phyloP scores from a whole-genome alignment of 2,797 vertebrate genomes.

The Peromyscus melanophrys region DNA sequence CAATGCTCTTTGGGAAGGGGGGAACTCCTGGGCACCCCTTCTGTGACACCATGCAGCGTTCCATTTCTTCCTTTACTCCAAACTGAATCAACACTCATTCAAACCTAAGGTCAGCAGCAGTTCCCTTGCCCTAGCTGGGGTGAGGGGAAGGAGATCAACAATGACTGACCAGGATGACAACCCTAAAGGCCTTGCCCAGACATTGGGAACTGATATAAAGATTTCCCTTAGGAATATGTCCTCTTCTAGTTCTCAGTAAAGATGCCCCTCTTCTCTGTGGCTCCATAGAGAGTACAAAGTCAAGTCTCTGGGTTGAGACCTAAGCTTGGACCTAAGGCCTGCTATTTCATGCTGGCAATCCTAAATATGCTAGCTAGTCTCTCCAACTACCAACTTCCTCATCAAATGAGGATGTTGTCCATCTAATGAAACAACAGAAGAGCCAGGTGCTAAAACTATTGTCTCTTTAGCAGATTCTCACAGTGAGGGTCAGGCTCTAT shows the following conservation, averaged over 20 bases:
- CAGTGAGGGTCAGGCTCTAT: neutral
- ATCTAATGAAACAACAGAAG: neutral
- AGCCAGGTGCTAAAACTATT: neutral
- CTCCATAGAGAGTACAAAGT: neutral
- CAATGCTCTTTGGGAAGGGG: neutral
- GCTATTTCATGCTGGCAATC: neutral
- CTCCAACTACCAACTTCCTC: neutral
- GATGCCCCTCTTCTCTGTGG: neutral
- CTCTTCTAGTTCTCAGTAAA: neutral
- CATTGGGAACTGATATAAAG: neutral
- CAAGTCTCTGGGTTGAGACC: neutral
- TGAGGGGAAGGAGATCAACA: neutral
- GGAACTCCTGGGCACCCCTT: neutral
- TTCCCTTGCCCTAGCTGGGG: neutral
- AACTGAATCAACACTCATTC: neutral
- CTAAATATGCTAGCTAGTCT: neutral
- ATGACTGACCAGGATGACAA: neutral
- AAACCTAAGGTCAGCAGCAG: neutral
- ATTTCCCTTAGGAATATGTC: neutral
- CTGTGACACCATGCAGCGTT: neutral
- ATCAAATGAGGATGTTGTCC: slow-evolving; percentile 5
- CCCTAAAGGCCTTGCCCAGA: neutral
- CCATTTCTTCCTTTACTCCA: neutral
- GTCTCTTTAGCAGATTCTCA: neutral
- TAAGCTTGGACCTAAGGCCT: neutral